Base-by-base conservation (phyloP, 2,113 vertebrate species). In the Seriola rivoliana region DNA sequence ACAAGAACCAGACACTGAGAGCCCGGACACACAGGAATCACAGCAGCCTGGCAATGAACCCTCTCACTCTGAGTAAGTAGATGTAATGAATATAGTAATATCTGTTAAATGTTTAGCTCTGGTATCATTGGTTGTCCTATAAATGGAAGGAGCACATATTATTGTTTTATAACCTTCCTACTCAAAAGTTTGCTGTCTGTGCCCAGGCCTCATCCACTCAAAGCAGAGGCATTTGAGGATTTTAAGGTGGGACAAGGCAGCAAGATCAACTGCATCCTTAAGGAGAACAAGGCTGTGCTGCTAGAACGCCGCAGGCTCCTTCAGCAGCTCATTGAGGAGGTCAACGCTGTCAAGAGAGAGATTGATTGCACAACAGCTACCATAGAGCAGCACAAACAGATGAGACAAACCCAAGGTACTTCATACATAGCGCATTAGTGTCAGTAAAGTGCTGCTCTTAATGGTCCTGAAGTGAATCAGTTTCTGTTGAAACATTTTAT, bases 231-330 rank as follows among this genome's bases (percentile, higher is more conserved):
- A 0, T 98, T 97, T 57, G 96, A 97, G 80, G 74, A 95, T 21
- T 98, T 97, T 8, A 97, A 97, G 91, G 85, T 81, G 0, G 94
- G 96, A 70, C 52, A 59, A 0, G 97, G 97, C 0, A 94, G 91
- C 12, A 94, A 96, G 88, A 94, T 97, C 80, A 95, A 93, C 86
- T 75, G 83, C 1, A 96, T 97, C 89, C 95, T 97, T 38, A 96
- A 93, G 81, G 95, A 97, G 87, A 98, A 98, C 92, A 97, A 97
- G 62, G 65, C 88, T 3, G 95, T 97, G 77, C 91, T 98, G 69
- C 85, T 78, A 0, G 93, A 95, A 75, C 94, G 95, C 65, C 94
- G 68, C 72, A 91, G 76, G 68, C 94, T 84, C 8, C 92, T 94
- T 19, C 81, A 40, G 0, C 78, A 94, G 2, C 88, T 95, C 3